Conservation (phyloP, 2,797 vertebrate genomes). For the Cynodonichthys magdalenae region DNA sequence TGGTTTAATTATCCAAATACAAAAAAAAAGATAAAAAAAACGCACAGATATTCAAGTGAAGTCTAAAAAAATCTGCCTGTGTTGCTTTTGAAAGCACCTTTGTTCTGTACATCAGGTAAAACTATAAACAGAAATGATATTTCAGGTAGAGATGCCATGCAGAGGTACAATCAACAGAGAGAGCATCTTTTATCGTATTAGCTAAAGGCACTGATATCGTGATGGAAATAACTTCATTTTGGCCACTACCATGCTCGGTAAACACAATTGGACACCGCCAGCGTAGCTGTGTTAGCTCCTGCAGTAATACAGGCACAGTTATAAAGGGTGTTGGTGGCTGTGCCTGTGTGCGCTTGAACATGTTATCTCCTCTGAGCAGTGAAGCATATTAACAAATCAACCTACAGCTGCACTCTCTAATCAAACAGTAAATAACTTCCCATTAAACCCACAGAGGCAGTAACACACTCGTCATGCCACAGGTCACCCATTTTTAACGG, state of each 20-base stretch:
- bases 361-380: slow-evolving; percentile 48
- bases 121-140: slow-evolving; percentile 60
- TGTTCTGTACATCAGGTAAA: slow-evolving; percentile 54
- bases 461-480: slow-evolving; percentile 26
- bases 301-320: slow-evolving; percentile 55
- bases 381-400: slow-evolving; percentile 72
- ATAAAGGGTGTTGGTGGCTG: slow-evolving; percentile 59
- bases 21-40: slow-evolving; percentile 14
- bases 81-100: slow-evolving; percentile 21
- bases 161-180: slow-evolving; percentile 72
- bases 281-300: slow-evolving; percentile 65
- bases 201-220: slow-evolving; percentile 76
- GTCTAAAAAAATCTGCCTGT: slow-evolving; percentile 10
- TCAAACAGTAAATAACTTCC: slow-evolving; percentile 60
- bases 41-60: neutral
- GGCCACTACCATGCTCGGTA: slow-evolving; percentile 67
- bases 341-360: slow-evolving; percentile 52
- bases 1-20: slow-evolving; percentile 22
- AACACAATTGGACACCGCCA: slow-evolving; percentile 81
- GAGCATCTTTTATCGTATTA: slow-evolving; percentile 68
- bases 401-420: slow-evolving; percentile 58
- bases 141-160: slow-evolving; percentile 75
- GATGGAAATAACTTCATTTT: slow-evolving; percentile 80
- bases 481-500: slow-evolving; percentile 73
- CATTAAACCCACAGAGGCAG: slow-evolving; percentile 46